Evolutionary conservation across 2,888 invertebrate genomes (phyloP), one percentile per base, ranked within the genome.

Genomic region (Anthophora plumipes): DNA sequence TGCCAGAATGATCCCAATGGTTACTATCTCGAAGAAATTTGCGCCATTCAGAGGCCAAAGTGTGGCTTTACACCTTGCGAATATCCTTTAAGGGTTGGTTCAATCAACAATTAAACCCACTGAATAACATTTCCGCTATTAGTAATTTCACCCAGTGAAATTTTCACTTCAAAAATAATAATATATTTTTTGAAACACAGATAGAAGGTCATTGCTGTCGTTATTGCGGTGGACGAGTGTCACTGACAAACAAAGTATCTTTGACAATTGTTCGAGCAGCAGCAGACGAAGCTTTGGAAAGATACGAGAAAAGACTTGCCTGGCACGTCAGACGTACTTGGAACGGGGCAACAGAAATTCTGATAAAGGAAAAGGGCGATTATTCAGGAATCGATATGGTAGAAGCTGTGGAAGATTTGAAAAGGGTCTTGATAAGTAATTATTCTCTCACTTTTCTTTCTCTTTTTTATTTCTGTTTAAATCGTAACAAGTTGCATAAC

Each of bases 181-280:
- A 25, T 71, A 0, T 20, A 14, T 8, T 46, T 9, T 17, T 54
- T 3, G 3, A 52, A 22, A 4, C 0, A 20, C 60, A 93, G 93
- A 89, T 93, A 11, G 92, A 93, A 69, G 93, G 93, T 14, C 92
- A 93, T 76, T 93, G 93, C 66, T 93, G 93, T 63, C 85, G 82
- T 59, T 93, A 91, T 77, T 93, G 93, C 66, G 93, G 93, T 1
- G 92, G 91, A 7, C 86, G 91, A 66, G 69, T 93, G 8, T 75
- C 68, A 5, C 76, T 91, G 9, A 52, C 89, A 4, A 43, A 57
- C 0, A 82, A 85, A 46, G 82, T 84, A 20, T 89, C 91, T 12
- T 69, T 91, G 31, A 52, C 81, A 14, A 82, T 88, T 61, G 77
- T 91, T 4, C 83, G 82, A 22, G 77, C 85, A 43, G 67, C 89